Evolutionary conservation across 1,140 invertebrate species (phyloP), one percentile per base, ranked within the genome.

Genomic region (Habropoda laboriosa): DNA sequence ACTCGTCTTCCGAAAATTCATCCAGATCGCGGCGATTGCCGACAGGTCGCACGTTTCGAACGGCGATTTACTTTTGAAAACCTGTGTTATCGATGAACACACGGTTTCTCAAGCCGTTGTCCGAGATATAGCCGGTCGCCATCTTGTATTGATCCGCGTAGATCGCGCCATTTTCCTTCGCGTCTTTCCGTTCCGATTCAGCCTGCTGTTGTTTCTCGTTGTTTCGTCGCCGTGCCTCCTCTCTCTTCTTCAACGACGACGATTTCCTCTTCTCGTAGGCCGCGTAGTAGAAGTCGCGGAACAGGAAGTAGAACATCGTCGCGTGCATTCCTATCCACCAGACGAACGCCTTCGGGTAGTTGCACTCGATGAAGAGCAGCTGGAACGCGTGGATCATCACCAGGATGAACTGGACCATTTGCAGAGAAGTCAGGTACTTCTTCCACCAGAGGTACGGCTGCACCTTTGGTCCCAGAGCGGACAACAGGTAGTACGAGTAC

Each of bases 381-480:
- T 98, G 97, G 93, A 97, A 96, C 16, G 97, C 95, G 89, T 98
- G 97, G 5, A 96, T 89, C 92, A 96, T 95, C 1, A 97, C 96
- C 1, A 95, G 85, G 1, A 98, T 92, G 85, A 98, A 98, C 91
- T 98, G 97, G 3, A 96, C 94, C 96, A 99, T 95, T 92, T 99
- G 98, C 80, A 98, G 90, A 3, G 95, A 94, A 0, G 98, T 99
- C 51, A 99, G 92, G 88, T 99, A 98, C 88, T 96, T 97, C 93
- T 99, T 99, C 97, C 98, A 99, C 97, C 98, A 98, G 10, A 98
- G 93, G 88, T 96, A 98, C 68, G 96, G 97, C 90, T 97, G 97
- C 85, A 97, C 94, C 58, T 95, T 94, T 0, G 97, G 97, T 58
- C 97, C 97, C 80, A 98, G 94, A 0, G 97, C 97, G 18, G 97